These are phyloP conservation scores for Oryzias javanicus DNA, from an alignment of 2,113 vertebrate genomes.

Conservation along the genomic window DNA sequence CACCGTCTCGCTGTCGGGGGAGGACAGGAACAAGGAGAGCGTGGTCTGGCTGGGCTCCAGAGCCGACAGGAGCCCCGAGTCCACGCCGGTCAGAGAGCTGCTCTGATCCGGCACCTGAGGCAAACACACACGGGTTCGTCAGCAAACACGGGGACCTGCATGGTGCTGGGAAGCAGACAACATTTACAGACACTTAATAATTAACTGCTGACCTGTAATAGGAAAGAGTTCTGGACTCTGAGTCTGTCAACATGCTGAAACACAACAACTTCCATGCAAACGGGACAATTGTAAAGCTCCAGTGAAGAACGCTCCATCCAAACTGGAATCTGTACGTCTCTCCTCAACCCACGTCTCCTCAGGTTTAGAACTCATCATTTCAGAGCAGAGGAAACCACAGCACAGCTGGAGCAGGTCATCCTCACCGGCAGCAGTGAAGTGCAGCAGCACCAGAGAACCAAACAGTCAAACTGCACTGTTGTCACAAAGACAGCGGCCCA, in stretches of 20 bases:
- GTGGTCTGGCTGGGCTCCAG: slow-evolving; percentile 74
- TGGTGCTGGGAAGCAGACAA: no score
- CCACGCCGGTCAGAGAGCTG: slow-evolving; percentile 74
- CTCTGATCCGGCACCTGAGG: slow-evolving; percentile 66
- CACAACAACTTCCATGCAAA: background rate
- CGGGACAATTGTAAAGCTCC: no score
- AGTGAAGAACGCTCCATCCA: no score
- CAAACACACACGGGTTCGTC: background rate
- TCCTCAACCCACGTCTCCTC: no score
- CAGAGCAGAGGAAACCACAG: no score
- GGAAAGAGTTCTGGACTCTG: background rate
- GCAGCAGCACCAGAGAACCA: no score
- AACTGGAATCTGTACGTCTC: no score
- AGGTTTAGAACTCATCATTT: no score
- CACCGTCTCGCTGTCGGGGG: slow-evolving; percentile 60
- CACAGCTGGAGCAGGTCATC: no score
- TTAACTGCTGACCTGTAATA: background rate
- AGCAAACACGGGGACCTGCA: background rate
- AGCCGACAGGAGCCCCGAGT: slow-evolving; percentile 82
- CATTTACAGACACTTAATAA: background rate
- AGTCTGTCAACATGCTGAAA: background rate
- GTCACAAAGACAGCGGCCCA: no score
- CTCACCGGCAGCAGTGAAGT: no score
- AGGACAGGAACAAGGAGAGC: slow-evolving; percentile 81
- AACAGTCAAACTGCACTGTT: no score